Evolutionary conservation across 1,140 invertebrate genomes (phyloP), one percentile per base, ranked within the genome.

Genomic region (Dendrolimus punctatus): DNA sequence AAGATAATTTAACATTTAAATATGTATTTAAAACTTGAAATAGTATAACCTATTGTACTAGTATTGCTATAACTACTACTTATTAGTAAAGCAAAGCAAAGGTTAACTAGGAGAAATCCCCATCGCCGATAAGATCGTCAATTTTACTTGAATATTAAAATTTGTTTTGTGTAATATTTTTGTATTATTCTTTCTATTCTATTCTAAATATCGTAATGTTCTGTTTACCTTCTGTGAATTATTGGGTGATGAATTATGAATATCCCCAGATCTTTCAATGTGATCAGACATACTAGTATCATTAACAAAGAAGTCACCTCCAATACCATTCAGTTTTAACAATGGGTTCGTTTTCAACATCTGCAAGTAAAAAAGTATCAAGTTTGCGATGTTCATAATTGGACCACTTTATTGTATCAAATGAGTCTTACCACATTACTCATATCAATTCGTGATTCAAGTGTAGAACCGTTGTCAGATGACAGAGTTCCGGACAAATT

Each of bases 301-400:
- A 60, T 71, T 65, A n/a, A 71, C 64, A 9, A 79, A 60, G 50
- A 73, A 85, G 54, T 83, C 78, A 43, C 55, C 66, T 45, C 68
- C 62, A 58, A 76, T 62, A 37, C 43, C 70, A 8, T 73, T 74
- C 38, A 84, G 55, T 48, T 71, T 78, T 7, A 95, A 67, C 45
- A 95, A 62, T 2, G 93, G 93, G 70, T 86, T 85, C 6, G 75
- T 79, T 68, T 86, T 86, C 49, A 86, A 47, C 68, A 72, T 73
- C 83, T 86, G 60, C 23, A 23, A 23, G 23, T n/a, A 73, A 81
- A 51, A 52, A 39, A 51, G 8, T 42, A 39, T 36, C 9, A 51
- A 43, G 10, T 23, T 42, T 42, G 8, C 10, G 6, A 10, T 46
- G 10, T 46, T 46, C 45, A n/a, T 46, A 36, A 9, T 46, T 23